Percentiles rank a stretch among this genome's conserved stretches.
Evolutionary conservation across 2,888 invertebrate genomes (phyloP).

Genomic region (Apocheima hispidaria): DNA sequence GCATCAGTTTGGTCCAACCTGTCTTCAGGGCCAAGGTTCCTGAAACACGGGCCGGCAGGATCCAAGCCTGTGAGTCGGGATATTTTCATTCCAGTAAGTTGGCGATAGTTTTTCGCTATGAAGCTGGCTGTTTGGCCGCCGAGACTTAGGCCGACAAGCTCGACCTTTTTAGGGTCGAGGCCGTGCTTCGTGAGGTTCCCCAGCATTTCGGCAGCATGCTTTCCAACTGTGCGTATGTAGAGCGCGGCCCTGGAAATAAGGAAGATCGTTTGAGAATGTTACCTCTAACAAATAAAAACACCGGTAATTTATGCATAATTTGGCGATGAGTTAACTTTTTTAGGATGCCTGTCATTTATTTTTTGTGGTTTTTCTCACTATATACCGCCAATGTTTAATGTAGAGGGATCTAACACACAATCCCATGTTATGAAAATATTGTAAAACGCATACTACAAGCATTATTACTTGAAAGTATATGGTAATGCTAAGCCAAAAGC

Average conservation of each 20-base stretch:
- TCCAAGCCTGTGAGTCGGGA: conserved; percentile 66
- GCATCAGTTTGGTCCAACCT: conserved; percentile 68
- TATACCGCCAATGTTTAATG: too few species aligned
- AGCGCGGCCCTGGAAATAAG: conserved; percentile 51
- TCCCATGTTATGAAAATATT: too few species aligned
- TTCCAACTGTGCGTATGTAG: conserved; percentile 61
- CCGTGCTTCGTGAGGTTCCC: conserved; percentile 58
- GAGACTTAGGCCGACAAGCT: conserved; percentile 68
- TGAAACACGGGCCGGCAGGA: conserved; percentile 73
- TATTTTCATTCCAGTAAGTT: conserved; percentile 61
- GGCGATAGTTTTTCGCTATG: conserved; percentile 64
- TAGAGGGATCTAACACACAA: too few species aligned
- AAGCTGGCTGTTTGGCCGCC: conserved; percentile 71
- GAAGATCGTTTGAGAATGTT: neutral
- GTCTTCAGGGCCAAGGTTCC: conserved; percentile 64
- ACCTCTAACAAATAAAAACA: too few species aligned
- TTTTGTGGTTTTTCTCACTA: too few species aligned
- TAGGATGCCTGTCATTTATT: too few species aligned
- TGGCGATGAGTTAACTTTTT: too few species aligned
- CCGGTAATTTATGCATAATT: too few species aligned
- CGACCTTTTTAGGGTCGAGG: conserved; percentile 63
- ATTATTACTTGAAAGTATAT: too few species aligned
- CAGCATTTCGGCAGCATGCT: conserved; percentile 67
- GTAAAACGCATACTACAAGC: too few species aligned
- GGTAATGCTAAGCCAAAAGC: too few species aligned